A percentile compares a stretch with the other conserved stretches of the same genome.
Conservation (phyloP, 2,113 vertebrate species). For the Neogale vison region DNA sequence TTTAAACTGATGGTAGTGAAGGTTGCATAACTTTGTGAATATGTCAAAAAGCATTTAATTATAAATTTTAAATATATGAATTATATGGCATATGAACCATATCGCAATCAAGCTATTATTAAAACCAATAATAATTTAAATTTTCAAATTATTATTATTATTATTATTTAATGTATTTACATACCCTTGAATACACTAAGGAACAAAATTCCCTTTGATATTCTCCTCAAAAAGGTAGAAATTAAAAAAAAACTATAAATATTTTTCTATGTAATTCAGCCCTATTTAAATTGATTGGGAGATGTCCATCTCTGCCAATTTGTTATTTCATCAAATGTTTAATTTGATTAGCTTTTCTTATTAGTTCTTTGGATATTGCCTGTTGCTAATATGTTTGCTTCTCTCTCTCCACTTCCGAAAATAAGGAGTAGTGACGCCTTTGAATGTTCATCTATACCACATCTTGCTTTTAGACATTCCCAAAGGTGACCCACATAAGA, state of each 20-base stretch:
- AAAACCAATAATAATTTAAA: background rate
- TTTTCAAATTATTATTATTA: no score
- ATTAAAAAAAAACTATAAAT: background rate
- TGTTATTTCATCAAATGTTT: background rate
- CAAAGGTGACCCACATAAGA: background rate
- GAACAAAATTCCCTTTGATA: background rate
- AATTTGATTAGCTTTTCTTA: background rate
- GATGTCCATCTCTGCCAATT: background rate
- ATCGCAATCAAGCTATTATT: background rate
- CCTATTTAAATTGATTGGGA: background rate
- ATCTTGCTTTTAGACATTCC: background rate
- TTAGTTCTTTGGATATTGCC: background rate
- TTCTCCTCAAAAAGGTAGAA: background rate
- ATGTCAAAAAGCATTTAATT: background rate
- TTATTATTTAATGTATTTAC: background rate
- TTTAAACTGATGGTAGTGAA: background rate
- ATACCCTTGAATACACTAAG: background rate
- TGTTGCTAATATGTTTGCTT: background rate
- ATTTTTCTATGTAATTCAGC: background rate
- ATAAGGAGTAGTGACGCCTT: background rate
- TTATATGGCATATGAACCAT: background rate
- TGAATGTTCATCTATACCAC: background rate
- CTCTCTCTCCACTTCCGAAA: background rate
- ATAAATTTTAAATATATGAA: background rate
- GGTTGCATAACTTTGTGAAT: background rate